Conservation (phyloP, 2,113 vertebrate genomes). For the Gasterosteus aculeatus region DNA sequence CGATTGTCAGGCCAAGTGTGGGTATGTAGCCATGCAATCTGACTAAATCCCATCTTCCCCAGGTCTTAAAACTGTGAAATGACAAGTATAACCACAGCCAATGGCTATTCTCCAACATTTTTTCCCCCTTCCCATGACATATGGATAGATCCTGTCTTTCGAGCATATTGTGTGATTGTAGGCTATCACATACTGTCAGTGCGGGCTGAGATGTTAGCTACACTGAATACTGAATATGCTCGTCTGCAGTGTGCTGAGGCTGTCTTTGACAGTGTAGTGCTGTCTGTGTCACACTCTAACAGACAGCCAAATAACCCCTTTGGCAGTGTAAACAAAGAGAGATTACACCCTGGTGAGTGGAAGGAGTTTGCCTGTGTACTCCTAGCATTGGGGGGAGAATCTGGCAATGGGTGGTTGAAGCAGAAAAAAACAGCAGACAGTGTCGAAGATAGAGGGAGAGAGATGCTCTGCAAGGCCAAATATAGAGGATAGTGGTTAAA, state of each 20-base stretch:
- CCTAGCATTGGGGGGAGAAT: constrained; percentile 59
- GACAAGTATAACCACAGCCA: constrained; percentile 50
- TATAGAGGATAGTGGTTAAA: constrained; percentile 36
- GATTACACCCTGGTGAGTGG: constrained; percentile 83
- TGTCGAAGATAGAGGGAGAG: constrained; percentile 12
- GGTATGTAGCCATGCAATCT: not conserved
- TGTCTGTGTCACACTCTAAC: constrained; percentile 80
- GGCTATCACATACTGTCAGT: constrained; percentile 73
- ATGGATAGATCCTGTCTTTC: constrained; percentile 65
- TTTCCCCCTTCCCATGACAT: constrained; percentile 30
- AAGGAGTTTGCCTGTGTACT: constrained; percentile 74
- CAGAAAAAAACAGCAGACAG: constrained; percentile 40
- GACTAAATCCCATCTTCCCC: constrained; percentile 32
- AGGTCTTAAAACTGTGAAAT: constrained; percentile 40
- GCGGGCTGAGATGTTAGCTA: constrained; percentile 69
- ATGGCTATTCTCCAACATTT: constrained; percentile 40
- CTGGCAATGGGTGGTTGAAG: constrained; percentile 63
- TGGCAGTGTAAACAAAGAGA: constrained; percentile 84
- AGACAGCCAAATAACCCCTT: constrained; percentile 84
- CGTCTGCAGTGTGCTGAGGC: constrained; percentile 69
- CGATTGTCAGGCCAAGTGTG: not conserved
- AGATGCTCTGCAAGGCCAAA: constrained; percentile 34
- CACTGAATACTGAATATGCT: constrained; percentile 68
- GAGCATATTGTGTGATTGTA: constrained; percentile 70
- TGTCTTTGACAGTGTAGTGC: constrained; percentile 76